Evolutionary conservation across 2,888 invertebrate genomes (phyloP), one percentile per base, ranked within the genome.

Genomic region (Zygogramma bicolorata): DNA sequence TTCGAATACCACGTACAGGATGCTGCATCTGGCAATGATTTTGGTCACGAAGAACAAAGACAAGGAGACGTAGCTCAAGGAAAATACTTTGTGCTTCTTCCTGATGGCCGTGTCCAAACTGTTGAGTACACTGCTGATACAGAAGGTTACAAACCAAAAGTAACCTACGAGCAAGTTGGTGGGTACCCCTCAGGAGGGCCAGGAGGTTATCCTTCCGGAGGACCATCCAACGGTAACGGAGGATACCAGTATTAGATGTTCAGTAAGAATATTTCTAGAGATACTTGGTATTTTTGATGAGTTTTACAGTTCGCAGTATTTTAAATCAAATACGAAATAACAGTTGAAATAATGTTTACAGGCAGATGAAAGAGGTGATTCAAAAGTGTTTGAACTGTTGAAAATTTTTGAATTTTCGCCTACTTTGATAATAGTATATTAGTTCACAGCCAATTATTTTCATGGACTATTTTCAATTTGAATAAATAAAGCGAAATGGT

Each of bases 1-100:
- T 93, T 93, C 84, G 90, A 92, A 20, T 93, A 93, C 84, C 88
- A 89, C 46, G 93, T 93, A 0, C 90, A 90, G 79, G 92, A 92
- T 80, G 87, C 88, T 1, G 86, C 89, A 69, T 91, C 91, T 0
- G 93, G 93, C 0, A 92, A 92, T 75, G 92, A 93, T 80, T 93
- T 92, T 85, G 92, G 92, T 0, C 93, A 93, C 80, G 88, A 89
- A 18, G 92, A 93, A 81, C 88, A 89, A 8, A 91, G 92, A 80
- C 90, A 89, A 79, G 92, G 92, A 2, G 90, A 91, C n/a, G 90
- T 90, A 0, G 92, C 92, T n/a, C 90, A 90, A 74, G 93, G 93
- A 13, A 91, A 91, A 82, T 93, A 93, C 86, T 88, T 90, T 77
- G 92, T 93, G 75, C 89, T 91, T 80, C 88, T 93, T 42, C 93